These are phyloP conservation scores for Dione vanillae DNA, from an alignment of 2,888 invertebrate species.

Conservation along the genomic window DNA sequence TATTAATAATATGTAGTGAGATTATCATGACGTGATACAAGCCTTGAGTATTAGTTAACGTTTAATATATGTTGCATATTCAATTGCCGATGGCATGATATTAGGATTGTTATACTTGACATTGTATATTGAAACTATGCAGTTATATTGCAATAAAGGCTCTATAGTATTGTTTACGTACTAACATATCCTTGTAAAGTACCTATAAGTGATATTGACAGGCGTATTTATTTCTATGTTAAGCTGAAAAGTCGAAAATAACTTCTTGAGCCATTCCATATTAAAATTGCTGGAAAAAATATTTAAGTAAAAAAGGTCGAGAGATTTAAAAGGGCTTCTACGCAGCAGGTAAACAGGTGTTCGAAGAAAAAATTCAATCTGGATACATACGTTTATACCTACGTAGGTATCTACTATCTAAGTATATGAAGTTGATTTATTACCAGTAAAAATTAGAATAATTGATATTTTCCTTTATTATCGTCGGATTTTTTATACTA, in stretches of 20 bases:
- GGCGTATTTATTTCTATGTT: background rate
- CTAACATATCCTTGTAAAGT: too few relatives aligned
- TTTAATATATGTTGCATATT: background rate
- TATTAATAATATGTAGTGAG: background rate
- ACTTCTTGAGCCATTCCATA: constrained; percentile 14
- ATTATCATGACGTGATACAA: background rate
- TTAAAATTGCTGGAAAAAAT: constrained; percentile 20
- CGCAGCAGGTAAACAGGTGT: constrained; percentile 33
- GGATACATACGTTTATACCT: constrained; percentile 13
- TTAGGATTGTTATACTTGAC: background rate
- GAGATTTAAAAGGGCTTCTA: constrained; percentile 24
- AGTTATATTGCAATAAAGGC: background rate
- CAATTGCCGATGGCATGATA: background rate
- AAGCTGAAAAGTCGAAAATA: constrained; percentile 1
- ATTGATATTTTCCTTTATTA: background rate
- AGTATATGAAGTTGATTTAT: background rate
- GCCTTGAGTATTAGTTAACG: background rate
- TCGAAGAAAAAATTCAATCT: constrained; percentile 13
- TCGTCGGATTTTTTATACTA: background rate
- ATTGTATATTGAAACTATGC: background rate
- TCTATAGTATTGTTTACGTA: background rate
- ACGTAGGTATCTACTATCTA: too few relatives aligned
- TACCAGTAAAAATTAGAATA: background rate
- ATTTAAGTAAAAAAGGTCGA: constrained; percentile 24
- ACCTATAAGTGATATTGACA: background rate